These are phyloP conservation scores for Peromyscus polionotus DNA, from an alignment of 2,113 vertebrate genomes.

Conservation along the genomic window DNA sequence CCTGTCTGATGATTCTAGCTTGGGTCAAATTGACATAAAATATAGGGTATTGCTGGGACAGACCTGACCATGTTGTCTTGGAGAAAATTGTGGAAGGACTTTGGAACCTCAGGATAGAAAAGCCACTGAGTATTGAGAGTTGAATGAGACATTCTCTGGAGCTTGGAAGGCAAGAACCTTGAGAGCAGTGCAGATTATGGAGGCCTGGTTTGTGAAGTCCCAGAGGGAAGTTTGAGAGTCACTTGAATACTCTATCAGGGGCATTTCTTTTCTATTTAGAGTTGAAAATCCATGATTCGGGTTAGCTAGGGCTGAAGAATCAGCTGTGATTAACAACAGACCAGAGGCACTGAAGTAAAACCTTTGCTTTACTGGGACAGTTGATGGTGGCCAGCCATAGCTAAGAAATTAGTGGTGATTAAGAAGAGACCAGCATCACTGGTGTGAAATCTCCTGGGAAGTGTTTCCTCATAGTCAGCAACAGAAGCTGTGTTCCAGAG, in stretches of 20 bases:
- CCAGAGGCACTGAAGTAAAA: not conserved
- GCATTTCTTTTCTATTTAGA: not conserved
- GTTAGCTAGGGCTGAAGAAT: not conserved
- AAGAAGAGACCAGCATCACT: not conserved
- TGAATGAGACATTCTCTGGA: not conserved
- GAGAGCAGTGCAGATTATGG: not conserved
- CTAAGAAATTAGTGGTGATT: not conserved
- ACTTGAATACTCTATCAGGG: not conserved
- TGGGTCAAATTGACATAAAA: not conserved
- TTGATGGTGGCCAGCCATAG: not conserved
- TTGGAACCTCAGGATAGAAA: not conserved
- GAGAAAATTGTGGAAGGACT: not conserved
- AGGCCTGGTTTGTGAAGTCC: not conserved
- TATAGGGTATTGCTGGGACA: not conserved
- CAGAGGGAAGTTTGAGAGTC: not conserved
- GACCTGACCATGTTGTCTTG: not conserved
- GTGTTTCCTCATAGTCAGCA: not conserved
- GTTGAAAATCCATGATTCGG: not conserved
- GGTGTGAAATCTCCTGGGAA: not conserved
- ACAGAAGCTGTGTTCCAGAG: not conserved
- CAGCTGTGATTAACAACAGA: not conserved
- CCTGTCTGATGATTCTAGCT: not conserved
- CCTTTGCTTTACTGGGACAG: not conserved
- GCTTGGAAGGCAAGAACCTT: not conserved
- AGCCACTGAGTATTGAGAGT: not conserved